phyloP scores from a whole-genome alignment of 2,113 vertebrate genomes.

The Aegithalos caudatus region DNA sequence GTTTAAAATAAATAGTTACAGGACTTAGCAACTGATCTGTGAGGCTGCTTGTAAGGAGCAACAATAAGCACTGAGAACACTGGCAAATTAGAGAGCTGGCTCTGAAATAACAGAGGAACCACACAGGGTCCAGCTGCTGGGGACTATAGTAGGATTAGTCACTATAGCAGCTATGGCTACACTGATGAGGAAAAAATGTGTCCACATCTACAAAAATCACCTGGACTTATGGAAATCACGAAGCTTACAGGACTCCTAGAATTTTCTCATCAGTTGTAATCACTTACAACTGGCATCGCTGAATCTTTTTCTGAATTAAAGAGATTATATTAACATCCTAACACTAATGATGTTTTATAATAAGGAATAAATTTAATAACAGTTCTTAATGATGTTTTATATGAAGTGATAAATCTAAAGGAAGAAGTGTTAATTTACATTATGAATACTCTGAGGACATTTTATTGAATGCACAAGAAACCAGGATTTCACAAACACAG shows the following conservation, averaged over 20 bases:
- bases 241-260: neutral
- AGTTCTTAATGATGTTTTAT: neutral
- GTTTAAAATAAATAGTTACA: neutral
- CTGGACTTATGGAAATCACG: neutral
- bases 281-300: neutral
- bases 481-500: neutral
- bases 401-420: neutral
- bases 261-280: neutral
- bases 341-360: neutral
- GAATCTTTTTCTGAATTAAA: neutral
- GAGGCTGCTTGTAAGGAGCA: neutral
- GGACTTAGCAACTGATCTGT: neutral
- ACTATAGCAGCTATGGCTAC: neutral
- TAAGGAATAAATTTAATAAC: neutral
- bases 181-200: neutral
- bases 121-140: neutral
- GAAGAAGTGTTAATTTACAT: neutral
- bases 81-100: neutral
- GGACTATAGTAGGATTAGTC: neutral
- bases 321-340: neutral
- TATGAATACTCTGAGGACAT: neutral
- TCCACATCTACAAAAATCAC: neutral
- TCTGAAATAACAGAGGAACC: neutral
- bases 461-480: neutral
- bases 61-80: neutral